A percentile compares a stretch with the other conserved stretches of the same genome.
These are phyloP conservation scores for Phasianus colchicus DNA, from an alignment of 2,113 vertebrate species.

Conservation along the genomic window DNA sequence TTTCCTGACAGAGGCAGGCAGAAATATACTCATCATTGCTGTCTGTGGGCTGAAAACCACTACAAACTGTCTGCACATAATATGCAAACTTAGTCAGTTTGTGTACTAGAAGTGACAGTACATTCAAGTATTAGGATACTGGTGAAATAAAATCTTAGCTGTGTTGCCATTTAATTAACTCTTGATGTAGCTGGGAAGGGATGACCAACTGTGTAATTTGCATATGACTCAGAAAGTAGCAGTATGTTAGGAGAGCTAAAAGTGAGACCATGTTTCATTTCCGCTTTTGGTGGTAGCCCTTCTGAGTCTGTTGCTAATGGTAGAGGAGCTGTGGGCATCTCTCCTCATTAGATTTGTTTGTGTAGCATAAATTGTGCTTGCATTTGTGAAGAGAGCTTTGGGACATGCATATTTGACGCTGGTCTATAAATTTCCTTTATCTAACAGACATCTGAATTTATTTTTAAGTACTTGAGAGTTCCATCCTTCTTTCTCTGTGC, in stretches of 20 bases:
- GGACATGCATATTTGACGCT: constrained; percentile 36
- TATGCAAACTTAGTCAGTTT: not conserved
- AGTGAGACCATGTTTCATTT: constrained; percentile 20
- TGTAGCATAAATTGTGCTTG: not conserved
- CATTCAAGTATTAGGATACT: not conserved
- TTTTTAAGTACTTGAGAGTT: constrained; percentile 54
- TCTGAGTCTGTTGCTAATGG: not conserved
- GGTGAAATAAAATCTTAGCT: not conserved
- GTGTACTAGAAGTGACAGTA: not conserved
- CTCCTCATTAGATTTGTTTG: constrained; percentile 19
- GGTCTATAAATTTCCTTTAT: constrained; percentile 37
- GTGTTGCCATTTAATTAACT: constrained; percentile 7
- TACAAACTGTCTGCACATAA: not conserved
- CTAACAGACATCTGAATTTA: not conserved
- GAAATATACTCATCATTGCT: not conserved
- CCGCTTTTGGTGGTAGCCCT: not conserved
- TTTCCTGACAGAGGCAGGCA: not conserved
- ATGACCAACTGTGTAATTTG: not conserved
- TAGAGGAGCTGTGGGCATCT: not conserved
- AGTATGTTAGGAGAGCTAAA: not conserved
- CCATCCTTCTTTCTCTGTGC: constrained; percentile 38
- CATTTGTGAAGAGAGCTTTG: not conserved
- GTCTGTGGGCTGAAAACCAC: not conserved
- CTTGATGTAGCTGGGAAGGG: not conserved
- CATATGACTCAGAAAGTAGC: not conserved